These are phyloP conservation scores for Psittacula derbiana DNA, from an alignment of 2,797 vertebrate genomes.

Conservation along the genomic window DNA sequence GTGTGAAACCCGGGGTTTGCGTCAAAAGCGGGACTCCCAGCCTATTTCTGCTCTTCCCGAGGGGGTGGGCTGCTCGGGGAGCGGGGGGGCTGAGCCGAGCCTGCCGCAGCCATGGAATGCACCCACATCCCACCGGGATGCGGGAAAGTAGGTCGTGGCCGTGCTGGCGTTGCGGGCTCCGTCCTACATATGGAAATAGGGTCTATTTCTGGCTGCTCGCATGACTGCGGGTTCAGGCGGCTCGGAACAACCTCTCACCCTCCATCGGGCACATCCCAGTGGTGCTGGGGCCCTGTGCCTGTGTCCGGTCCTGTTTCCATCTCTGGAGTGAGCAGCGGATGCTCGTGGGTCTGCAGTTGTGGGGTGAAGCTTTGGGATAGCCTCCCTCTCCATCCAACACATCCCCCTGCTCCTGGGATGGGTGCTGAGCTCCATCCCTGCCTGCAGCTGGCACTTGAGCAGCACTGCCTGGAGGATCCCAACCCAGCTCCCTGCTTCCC, in stretches of 20 bases:
- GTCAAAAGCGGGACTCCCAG: not conserved
- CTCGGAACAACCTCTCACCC: not conserved
- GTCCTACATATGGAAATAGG: conserved; percentile 34
- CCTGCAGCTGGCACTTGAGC: accelerated
- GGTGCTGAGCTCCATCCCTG: not conserved
- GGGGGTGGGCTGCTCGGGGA: not conserved
- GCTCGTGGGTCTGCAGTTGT: not conserved
- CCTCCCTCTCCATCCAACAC: not conserved
- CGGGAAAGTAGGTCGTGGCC: conserved; percentile 25
- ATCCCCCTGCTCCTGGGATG: accelerated
- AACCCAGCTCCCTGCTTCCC: not conserved
- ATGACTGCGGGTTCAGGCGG: not conserved
- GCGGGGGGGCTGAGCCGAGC: not conserved
- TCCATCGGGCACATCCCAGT: accelerated
- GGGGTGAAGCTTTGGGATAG: not conserved
- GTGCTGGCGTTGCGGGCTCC: not conserved
- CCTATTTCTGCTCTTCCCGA: not conserved
- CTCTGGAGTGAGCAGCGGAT: not conserved
- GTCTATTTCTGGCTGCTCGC: not conserved
- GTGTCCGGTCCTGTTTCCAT: not conserved
- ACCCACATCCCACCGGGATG: not conserved
- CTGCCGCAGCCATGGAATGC: accelerated
- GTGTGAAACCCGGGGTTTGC: not conserved
- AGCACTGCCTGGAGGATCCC: not conserved
- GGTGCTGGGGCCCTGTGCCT: not conserved